Evolutionary conservation across 2,888 invertebrate species (phyloP).

Genomic region (Chaitophorus viminalis): DNA sequence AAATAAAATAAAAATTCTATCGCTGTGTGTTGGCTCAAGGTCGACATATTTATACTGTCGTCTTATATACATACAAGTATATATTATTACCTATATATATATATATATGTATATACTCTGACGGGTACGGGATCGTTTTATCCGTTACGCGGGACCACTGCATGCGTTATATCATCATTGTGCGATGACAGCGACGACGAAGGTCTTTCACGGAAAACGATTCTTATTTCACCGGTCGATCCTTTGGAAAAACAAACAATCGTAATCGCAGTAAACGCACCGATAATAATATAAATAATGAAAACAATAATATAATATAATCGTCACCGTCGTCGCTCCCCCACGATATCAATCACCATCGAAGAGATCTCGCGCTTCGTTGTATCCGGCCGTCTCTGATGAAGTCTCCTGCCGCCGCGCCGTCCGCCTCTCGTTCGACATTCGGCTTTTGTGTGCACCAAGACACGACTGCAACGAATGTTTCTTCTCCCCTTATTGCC

Average conservation of each 20-base stretch:
- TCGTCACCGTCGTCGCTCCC: not conserved
- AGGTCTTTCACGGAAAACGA: constrained; percentile 1
- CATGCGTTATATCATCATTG: not conserved
- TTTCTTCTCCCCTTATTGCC: not conserved
- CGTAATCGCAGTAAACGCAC: not conserved
- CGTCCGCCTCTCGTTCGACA: not conserved
- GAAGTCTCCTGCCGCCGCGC: not conserved
- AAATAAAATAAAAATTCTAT: not conserved
- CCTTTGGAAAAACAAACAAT: not conserved
- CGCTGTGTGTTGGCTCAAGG: constrained; percentile 5
- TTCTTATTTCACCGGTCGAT: not conserved
- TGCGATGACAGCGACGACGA: not conserved
- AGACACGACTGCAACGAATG: not conserved
- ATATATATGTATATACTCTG: too few relatives aligned
- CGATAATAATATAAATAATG: not conserved
- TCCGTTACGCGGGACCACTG: not conserved
- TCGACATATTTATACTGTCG: not conserved
- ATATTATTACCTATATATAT: too few relatives aligned
- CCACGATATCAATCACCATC: not conserved
- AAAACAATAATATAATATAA: not conserved
- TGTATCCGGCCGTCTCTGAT: not conserved
- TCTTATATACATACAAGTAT: too few relatives aligned
- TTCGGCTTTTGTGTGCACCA: constrained; percentile 2
- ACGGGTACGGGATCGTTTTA: not conserved
- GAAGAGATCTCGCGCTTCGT: not conserved